Conservation (phyloP, 2,888 invertebrate genomes). For the Cyaniris semiargus region DNA sequence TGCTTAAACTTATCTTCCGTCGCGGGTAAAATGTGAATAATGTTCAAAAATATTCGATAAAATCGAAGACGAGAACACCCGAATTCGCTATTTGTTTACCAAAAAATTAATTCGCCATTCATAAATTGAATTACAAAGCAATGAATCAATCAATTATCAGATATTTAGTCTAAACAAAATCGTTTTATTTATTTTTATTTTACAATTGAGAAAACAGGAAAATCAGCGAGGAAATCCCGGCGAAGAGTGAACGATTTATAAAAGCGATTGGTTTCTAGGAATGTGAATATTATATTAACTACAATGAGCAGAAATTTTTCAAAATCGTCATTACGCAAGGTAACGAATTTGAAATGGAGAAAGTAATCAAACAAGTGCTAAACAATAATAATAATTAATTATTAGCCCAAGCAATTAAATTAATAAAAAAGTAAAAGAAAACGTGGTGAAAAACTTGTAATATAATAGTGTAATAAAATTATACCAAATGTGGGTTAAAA, state of each 20-base stretch:
- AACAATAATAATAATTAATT: no score
- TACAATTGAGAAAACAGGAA: slow-evolving; percentile 43
- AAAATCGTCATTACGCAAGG: no score
- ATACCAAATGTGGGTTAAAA: no score
- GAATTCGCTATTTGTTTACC: neutral
- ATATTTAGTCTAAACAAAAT: slow-evolving; percentile 3
- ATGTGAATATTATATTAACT: slow-evolving; percentile 32
- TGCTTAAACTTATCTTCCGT: no score
- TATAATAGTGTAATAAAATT: no score
- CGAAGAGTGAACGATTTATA: slow-evolving; percentile 47
- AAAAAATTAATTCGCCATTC: neutral
- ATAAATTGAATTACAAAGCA: neutral
- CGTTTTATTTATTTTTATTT: slow-evolving; percentile 37
- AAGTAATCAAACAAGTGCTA: no score
- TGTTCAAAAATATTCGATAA: neutral
- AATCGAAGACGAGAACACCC: neutral
- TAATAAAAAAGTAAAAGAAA: no score
- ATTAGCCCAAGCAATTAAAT: no score
- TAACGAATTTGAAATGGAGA: no score
- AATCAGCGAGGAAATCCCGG: slow-evolving; percentile 43
- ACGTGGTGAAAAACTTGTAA: slow-evolving; percentile 33
- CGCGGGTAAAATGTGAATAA: no score
- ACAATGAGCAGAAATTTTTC: no score
- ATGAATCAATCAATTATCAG: neutral
- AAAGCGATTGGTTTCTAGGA: slow-evolving; percentile 44